Percentiles rank a stretch among this genome's conserved stretches.
Evolutionary conservation across 2,888 invertebrate species (phyloP).

Genomic region (Leucoptera coffeella): DNA sequence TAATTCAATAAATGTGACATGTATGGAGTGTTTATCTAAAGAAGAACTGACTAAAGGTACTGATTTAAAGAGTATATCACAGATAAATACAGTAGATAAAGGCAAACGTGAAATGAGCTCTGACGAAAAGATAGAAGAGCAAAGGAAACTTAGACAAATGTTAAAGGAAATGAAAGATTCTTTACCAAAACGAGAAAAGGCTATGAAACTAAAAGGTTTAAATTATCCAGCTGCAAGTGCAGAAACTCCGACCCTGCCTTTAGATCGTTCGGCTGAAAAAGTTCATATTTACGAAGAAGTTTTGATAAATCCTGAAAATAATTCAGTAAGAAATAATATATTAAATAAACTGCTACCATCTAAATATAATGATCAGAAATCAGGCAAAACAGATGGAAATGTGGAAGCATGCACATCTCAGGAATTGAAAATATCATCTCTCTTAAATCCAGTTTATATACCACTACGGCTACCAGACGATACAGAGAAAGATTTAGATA

Average conservation of each 20-base stretch:
- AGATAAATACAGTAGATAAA: not conserved
- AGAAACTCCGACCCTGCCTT: constrained; percentile 30
- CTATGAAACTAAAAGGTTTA: no score
- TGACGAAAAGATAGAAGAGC: constrained; percentile 24
- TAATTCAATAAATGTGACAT: constrained; percentile 19
- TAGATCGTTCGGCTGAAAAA: no score
- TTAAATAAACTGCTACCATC: no score
- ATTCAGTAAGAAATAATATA: no score
- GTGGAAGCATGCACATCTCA: no score
- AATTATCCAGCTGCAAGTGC: constrained; percentile 8
- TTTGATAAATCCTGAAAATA: constrained; percentile 20
- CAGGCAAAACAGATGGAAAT: no score
- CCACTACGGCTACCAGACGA: constrained; percentile 9
- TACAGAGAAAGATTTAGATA: not conserved
- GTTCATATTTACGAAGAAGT: constrained; percentile 8
- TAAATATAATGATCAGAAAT: no score
- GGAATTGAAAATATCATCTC: constrained; percentile 33
- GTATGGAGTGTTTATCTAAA: constrained; percentile 18
- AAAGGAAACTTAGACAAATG: constrained; percentile 61
- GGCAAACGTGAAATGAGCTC: not conserved
- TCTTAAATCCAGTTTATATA: constrained; percentile 23
- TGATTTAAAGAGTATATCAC: no score
- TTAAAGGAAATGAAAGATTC: constrained; percentile 74
- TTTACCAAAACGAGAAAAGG: constrained; percentile 58
- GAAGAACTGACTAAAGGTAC: constrained; percentile 7